A percentile compares a stretch with the other conserved stretches of the same genome.
Conservation (phyloP, 2,113 vertebrate species). For the Cromileptes altivelis region DNA sequence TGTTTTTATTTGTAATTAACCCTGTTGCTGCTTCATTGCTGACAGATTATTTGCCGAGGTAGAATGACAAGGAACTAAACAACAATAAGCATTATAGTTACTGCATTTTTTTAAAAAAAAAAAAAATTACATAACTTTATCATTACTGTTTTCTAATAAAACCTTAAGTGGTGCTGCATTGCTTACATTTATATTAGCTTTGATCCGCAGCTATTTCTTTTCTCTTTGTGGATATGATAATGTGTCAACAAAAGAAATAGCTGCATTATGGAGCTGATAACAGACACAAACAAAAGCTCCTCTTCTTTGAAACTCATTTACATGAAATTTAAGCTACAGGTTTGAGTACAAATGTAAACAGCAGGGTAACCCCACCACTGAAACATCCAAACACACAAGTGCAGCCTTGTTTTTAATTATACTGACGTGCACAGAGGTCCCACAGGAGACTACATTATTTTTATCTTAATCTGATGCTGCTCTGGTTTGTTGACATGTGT, state of each 20-base stretch:
- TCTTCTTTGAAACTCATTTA: background rate
- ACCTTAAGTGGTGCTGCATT: background rate
- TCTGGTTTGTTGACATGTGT: conserved; percentile 33
- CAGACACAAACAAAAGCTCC: background rate
- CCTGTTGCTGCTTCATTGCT: background rate
- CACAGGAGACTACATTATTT: background rate
- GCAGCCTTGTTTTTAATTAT: background rate
- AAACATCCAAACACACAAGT: background rate
- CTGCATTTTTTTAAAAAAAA: background rate
- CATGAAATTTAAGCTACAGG: background rate
- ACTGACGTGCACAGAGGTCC: background rate
- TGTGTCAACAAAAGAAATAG: background rate
- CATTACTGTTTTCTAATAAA: background rate
- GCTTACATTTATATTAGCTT: conserved; percentile 1
- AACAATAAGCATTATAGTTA: background rate
- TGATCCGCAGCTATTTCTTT: background rate
- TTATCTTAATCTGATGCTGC: background rate
- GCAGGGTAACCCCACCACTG: background rate
- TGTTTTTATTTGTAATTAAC: background rate
- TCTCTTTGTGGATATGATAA: background rate
- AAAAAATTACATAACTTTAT: background rate
- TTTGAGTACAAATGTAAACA: background rate
- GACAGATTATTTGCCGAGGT: background rate
- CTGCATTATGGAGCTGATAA: background rate
- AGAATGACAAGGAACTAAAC: background rate